Percentiles rank a stretch among this genome's conserved stretches.
phyloP scores from a whole-genome alignment of 2,797 vertebrate genomes.

The Alcedo atthis region DNA sequence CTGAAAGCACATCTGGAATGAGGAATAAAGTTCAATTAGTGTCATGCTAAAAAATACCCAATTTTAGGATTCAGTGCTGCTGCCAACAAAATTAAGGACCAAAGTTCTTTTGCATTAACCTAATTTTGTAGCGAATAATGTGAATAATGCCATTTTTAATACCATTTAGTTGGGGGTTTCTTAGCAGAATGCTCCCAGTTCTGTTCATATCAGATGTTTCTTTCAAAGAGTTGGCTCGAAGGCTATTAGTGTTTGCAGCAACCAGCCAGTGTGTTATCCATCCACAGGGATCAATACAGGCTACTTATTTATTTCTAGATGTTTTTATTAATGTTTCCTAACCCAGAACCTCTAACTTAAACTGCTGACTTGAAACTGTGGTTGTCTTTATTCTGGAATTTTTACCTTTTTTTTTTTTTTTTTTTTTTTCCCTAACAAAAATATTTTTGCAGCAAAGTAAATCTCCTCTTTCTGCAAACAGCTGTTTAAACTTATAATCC shows the following conservation, averaged over 20 bases:
- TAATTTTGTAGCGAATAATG: background rate
- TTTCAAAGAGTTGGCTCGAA: background rate
- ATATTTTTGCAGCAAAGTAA: conserved; percentile 37
- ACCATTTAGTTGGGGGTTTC: background rate
- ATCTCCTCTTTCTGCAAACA: conserved; percentile 16
- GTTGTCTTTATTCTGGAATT: background rate
- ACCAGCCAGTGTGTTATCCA: background rate
- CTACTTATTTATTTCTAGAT: background rate
- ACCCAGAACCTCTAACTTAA: background rate
- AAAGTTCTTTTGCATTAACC: background rate
- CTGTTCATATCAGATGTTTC: background rate
- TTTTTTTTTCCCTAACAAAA: background rate
- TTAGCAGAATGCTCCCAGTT: background rate
- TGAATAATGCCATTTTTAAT: background rate
- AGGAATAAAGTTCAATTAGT: background rate
- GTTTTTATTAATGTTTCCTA: background rate
- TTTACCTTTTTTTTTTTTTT: background rate
- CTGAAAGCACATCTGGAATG: background rate
- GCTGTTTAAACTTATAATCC: conserved; percentile 47
- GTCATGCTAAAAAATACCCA: background rate
- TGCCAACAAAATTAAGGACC: background rate
- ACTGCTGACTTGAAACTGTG: background rate
- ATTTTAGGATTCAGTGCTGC: background rate
- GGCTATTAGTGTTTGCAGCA: background rate
- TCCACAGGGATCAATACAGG: background rate